Percentiles rank a stretch among this genome's conserved stretches.
Conservation (phyloP, 2,113 vertebrate genomes). For the Sclerurus mexicanus region DNA sequence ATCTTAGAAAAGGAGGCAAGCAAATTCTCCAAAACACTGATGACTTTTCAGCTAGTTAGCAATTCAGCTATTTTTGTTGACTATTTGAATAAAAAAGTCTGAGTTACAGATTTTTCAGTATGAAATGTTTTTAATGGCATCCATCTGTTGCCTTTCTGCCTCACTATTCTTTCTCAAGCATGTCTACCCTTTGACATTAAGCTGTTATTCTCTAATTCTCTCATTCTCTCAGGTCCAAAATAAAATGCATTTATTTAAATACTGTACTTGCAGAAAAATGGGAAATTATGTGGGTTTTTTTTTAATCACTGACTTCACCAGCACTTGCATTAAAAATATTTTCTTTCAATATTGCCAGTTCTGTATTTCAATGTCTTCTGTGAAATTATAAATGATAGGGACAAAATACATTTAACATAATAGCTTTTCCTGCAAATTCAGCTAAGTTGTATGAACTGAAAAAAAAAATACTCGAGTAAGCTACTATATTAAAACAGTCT, state of each 20-base stretch:
- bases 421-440: background rate
- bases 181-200: background rate
- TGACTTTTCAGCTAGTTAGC: background rate
- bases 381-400: background rate
- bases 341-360: background rate
- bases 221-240: background rate
- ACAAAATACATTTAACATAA: background rate
- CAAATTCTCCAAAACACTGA: background rate
- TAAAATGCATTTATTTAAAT: background rate
- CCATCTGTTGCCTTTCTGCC: background rate
- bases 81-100: background rate
- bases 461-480: background rate
- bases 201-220: background rate
- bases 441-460: background rate
- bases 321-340: background rate
- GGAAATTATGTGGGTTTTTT: background rate
- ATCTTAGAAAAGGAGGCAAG: background rate
- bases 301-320: background rate
- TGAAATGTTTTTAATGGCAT: background rate
- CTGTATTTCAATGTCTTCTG: background rate
- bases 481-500: background rate
- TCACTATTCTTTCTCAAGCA: background rate
- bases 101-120: background rate
- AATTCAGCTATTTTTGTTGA: background rate
- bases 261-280: background rate